A percentile compares a stretch with the other conserved stretches of the same genome.
Conservation (phyloP, 2,797 vertebrate genomes). For the Eupleurogrammus muticus region DNA sequence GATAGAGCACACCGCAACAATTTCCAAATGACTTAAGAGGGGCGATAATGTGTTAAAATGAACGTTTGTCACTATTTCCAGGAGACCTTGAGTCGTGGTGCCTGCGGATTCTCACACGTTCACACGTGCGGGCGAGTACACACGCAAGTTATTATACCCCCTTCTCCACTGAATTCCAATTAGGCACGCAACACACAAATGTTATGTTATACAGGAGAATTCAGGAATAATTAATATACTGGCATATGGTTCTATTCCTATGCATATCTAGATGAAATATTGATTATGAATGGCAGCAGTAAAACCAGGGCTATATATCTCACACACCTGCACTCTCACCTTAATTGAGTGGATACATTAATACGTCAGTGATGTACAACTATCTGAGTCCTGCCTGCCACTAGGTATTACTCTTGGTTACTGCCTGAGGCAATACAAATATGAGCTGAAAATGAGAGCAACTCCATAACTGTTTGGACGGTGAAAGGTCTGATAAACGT, state of each 20-base stretch:
- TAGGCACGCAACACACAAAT: constrained; percentile 63
- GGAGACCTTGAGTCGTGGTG: constrained; percentile 59
- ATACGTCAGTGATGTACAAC: constrained; percentile 72
- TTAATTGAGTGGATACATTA: constrained; percentile 76
- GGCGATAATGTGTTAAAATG: constrained; percentile 71
- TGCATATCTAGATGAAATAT: constrained; percentile 73
- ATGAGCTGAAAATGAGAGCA: constrained; percentile 78
- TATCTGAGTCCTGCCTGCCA: constrained; percentile 72
- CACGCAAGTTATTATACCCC: constrained; percentile 70
- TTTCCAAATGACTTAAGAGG: constrained; percentile 76
- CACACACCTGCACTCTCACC: constrained; percentile 61
- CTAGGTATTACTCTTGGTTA: constrained; percentile 71
- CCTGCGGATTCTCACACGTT: constrained; percentile 39
- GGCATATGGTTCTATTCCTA: constrained; percentile 55
- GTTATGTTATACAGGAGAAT: constrained; percentile 60
- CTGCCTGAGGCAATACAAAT: constrained; percentile 77
- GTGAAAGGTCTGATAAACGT: constrained; percentile 73
- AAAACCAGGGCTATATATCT: constrained; percentile 68
- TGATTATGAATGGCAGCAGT: constrained; percentile 68
- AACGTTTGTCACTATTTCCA: constrained; percentile 74
- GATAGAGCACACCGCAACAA: constrained; percentile 41
- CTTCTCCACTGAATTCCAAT: constrained; percentile 74
- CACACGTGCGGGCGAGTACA: constrained; percentile 37
- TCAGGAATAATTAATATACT: constrained; percentile 52
- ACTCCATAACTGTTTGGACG: constrained; percentile 72